Evolutionary conservation across 2,797 vertebrate species (phyloP), one percentile per base, ranked within the genome.

Genomic region (Paramormyrops hopkinsi): DNA sequence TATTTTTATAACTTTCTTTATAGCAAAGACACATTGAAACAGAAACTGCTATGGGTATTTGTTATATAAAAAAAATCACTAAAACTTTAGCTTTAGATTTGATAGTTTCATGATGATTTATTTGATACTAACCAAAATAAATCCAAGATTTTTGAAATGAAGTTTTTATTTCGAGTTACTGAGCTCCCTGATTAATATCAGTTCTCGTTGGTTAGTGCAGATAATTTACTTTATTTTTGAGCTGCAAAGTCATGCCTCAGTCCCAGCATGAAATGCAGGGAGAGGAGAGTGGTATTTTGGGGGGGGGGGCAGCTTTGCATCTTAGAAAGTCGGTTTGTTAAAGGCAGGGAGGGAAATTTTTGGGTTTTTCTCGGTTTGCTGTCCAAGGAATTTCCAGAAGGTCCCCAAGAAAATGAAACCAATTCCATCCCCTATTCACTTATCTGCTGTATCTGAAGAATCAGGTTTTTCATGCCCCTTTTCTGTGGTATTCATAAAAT

Each of bases 121-220:
- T 22, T 44, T 46, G 65, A 73, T 14, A 37, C 12, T 73, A 33
- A 17, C 41, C 41, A 19, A 44, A 41, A 82, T 46, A 46, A 82
- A 46, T 82, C 17, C 14, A 82, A n/a, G 17, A 46, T 44, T 82
- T 82, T n/a, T 44, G 7, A 14, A 82, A 44, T 82, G 2, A 46
- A 46, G 76, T 82, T 82, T 82, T 82, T 82, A 82, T 82, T 82
- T 82, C 73, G 6, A 41, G 73, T 79, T 79, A 44, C 37, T 79
- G 73, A 44, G 17, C 5, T 5, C 73, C 73, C 33, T 82, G 41
- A 19, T 82, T 82, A 44, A 44, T 46, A 41, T 46, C 19, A 44
- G 76, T 82, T 46, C 37, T 82, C 46, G 41, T 46, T 46, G 41
- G 76, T 46, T 82, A 82, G 76, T 7, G 2, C 17, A 46, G 76